Conservation (phyloP, 2,797 vertebrate species). For the Sebastes steindachneri region DNA sequence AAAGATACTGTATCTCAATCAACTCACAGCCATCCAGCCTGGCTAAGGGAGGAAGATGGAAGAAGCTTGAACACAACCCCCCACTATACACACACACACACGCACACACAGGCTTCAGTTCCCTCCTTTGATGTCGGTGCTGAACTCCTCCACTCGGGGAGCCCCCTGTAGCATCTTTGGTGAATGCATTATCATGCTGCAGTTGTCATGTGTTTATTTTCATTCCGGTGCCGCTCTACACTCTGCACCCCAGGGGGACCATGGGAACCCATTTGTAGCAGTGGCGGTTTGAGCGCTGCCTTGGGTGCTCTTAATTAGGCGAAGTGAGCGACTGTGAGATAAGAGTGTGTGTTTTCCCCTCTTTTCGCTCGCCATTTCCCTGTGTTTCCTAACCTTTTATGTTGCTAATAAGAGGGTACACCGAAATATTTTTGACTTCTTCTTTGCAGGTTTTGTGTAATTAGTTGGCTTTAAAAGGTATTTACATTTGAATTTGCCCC, state of each 20-base stretch:
- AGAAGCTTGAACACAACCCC: slow-evolving; percentile 15
- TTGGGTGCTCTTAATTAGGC: slow-evolving; percentile 73
- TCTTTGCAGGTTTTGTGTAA: slow-evolving; percentile 10
- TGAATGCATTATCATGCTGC: slow-evolving; percentile 74
- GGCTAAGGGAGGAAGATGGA: slow-evolving; percentile 40
- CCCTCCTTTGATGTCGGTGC: slow-evolving; percentile 75
- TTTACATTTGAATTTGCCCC: slow-evolving; percentile 10
- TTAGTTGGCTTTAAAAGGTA: slow-evolving; percentile 35
- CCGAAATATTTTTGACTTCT: neutral
- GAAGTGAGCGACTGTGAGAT: slow-evolving; percentile 49
- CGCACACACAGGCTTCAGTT: slow-evolving; percentile 22
- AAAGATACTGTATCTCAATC: slow-evolving; percentile 64
- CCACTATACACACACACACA: slow-evolving; percentile 25
- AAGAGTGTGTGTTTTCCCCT: slow-evolving; percentile 6
- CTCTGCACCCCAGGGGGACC: slow-evolving; percentile 54
- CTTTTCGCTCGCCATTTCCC: slow-evolving; percentile 18
- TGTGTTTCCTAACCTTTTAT: slow-evolving; percentile 40
- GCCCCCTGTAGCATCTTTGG: slow-evolving; percentile 61
- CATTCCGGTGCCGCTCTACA: slow-evolving; percentile 56
- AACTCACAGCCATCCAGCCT: slow-evolving; percentile 43
- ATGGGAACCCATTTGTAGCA: slow-evolving; percentile 68
- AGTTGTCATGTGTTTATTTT: slow-evolving; percentile 77
- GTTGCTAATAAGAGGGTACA: slow-evolving; percentile 5
- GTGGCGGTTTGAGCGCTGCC: slow-evolving; percentile 44
- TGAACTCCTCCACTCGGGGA: slow-evolving; percentile 59